Evolutionary conservation across 2,113 vertebrate genomes (phyloP).

Genomic region (Bubo bubo): DNA sequence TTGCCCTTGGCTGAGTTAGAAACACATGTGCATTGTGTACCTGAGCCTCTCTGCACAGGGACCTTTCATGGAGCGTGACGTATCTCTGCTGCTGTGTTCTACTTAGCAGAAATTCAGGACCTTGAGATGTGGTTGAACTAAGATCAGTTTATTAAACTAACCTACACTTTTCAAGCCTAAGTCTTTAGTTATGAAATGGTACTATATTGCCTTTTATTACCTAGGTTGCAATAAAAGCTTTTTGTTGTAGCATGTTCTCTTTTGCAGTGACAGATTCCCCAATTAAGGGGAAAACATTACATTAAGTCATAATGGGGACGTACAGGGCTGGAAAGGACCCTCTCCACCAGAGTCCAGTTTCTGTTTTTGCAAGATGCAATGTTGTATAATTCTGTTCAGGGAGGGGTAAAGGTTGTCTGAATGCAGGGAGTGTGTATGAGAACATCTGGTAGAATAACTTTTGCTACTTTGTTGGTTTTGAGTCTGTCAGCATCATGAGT

Average conservation of each 20-base stretch:
- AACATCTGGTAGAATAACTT: neutral
- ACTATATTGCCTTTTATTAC: neutral
- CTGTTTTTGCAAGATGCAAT: neutral
- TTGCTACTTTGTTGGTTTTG: neutral
- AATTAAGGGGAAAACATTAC: neutral
- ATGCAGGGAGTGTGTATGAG: fast-evolving
- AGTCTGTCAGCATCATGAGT: neutral
- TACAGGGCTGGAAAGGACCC: neutral
- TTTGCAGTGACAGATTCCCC: neutral
- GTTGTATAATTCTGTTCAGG: neutral
- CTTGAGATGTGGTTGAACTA: neutral
- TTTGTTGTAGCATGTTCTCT: neutral
- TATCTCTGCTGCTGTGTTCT: neutral
- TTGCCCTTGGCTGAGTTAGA: neutral
- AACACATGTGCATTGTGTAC: fast-evolving
- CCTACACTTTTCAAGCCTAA: neutral
- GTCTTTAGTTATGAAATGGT: neutral
- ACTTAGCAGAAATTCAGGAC: neutral
- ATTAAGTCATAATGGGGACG: neutral
- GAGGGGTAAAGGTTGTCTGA: neutral
- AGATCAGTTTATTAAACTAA: neutral
- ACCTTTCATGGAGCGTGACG: neutral
- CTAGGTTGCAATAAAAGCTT: neutral
- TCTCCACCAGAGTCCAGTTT: neutral
- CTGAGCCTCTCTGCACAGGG: neutral